Conservation (phyloP, 2,888 invertebrate species). For the Eumerus sabulonum region DNA sequence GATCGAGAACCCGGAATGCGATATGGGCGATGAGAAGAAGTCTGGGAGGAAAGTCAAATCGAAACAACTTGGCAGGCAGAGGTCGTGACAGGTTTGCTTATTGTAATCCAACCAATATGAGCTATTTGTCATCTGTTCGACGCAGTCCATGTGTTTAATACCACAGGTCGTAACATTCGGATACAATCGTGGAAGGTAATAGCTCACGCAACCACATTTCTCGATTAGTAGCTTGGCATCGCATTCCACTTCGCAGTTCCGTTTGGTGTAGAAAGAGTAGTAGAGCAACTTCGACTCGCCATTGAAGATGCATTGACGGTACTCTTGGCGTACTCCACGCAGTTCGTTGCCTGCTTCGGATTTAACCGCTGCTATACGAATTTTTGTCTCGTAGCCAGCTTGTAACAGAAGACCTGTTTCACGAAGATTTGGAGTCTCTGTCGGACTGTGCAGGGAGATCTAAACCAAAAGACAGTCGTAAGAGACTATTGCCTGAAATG, state of each 20-base stretch:
- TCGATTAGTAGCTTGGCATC: constrained; percentile 84
- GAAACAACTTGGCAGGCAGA: constrained; percentile 85
- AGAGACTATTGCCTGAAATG: not conserved
- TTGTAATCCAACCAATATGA: constrained; percentile 42
- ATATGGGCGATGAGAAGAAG: constrained; percentile 81
- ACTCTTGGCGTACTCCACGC: constrained; percentile 69
- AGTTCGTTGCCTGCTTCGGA: constrained; percentile 72
- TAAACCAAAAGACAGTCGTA: constrained; percentile 11
- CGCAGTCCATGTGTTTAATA: constrained; percentile 83
- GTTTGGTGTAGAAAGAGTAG: constrained; percentile 85
- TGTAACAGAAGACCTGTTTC: constrained; percentile 74
- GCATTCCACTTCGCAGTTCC: constrained; percentile 89
- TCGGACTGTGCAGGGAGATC: constrained; percentile 74
- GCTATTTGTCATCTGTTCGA: constrained; percentile 52
- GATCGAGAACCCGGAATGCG: constrained; percentile 71
- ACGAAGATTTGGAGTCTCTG: constrained; percentile 74
- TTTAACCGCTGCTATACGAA: constrained; percentile 74
- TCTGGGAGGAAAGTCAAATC: constrained; percentile 85
- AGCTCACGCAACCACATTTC: constrained; percentile 74
- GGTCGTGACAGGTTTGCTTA: constrained; percentile 75
- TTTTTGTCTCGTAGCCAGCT: constrained; percentile 74
- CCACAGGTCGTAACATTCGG: constrained; percentile 85
- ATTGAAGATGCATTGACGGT: constrained; percentile 85
- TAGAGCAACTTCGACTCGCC: constrained; percentile 85
- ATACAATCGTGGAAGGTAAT: constrained; percentile 81